These are phyloP conservation scores for Eucera pruinosa DNA, from an alignment of 2,888 invertebrate genomes.

Conservation along the genomic window DNA sequence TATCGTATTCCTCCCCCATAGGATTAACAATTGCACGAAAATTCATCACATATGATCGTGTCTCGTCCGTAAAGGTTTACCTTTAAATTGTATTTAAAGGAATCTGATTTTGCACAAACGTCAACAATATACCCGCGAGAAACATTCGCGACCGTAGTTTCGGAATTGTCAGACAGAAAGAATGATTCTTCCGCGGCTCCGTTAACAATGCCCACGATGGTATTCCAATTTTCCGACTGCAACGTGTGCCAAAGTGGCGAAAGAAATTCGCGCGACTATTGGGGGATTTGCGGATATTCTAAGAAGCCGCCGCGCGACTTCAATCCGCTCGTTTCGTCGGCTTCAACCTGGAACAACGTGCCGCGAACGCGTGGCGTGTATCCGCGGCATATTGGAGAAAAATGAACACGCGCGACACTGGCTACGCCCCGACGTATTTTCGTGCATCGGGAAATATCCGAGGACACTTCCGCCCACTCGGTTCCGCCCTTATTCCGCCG, in stretches of 20 bases:
- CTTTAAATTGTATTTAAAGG: no score
- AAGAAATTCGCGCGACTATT: conserved; percentile 39
- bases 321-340: conserved; percentile 51
- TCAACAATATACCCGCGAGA: no score
- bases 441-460: conserved; percentile 52
- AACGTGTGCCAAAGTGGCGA: conserved; percentile 13
- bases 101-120: no score
- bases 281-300: conserved; percentile 48
- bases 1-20: no score
- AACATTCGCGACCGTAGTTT: neutral
- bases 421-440: conserved; percentile 46
- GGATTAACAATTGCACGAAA: no score
- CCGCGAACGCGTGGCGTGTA: conserved; percentile 18
- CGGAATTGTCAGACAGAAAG: neutral
- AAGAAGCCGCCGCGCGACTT: conserved; percentile 34
- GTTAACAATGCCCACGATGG: conserved; percentile 3
- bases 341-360: conserved; percentile 34
- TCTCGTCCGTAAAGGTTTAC: no score
- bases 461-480: conserved; percentile 10
- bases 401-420: conserved; percentile 62
- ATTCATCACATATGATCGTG: no score
- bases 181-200: neutral
- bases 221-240: neutral
- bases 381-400: conserved; percentile 43
- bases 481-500: neutral